These are phyloP conservation scores for Otolemur garnettii DNA, from an alignment of 2,113 vertebrate species.

Conservation along the genomic window DNA sequence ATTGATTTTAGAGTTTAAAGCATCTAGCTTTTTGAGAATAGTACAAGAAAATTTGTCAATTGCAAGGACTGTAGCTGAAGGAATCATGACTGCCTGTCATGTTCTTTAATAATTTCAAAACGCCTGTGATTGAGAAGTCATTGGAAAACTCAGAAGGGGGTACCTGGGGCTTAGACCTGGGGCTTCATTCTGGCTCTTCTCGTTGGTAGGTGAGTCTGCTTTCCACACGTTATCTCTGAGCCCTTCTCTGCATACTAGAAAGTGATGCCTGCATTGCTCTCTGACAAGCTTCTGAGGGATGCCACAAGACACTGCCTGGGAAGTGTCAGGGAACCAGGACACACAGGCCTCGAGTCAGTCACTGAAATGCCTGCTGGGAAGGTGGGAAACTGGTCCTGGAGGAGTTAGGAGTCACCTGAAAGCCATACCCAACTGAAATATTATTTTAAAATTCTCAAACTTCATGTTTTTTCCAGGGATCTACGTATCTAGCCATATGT, in stretches of 20 bases:
- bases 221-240: neutral
- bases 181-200: conserved; percentile 1
- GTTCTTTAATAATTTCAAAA: conserved; percentile 51
- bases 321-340: neutral
- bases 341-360: neutral
- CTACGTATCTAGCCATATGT: neutral
- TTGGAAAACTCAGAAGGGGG: neutral
- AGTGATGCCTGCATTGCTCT: neutral
- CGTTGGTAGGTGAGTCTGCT: neutral
- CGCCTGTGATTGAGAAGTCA: neutral
- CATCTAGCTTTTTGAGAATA: conserved; percentile 70
- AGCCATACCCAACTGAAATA: neutral
- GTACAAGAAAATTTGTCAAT: conserved; percentile 27
- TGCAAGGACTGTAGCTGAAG: neutral
- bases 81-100: neutral
- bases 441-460: conserved; percentile 7
- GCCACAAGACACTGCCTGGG: neutral
- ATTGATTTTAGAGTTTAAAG: conserved; percentile 84
- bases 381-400: neutral
- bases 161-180: neutral
- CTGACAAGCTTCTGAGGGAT: neutral
- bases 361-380: neutral
- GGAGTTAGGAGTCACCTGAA: neutral
- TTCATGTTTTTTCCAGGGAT: neutral
- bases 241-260: neutral